Base-by-base conservation (phyloP, 2,888 invertebrate genomes). In the Drosophila macrospina region DNA sequence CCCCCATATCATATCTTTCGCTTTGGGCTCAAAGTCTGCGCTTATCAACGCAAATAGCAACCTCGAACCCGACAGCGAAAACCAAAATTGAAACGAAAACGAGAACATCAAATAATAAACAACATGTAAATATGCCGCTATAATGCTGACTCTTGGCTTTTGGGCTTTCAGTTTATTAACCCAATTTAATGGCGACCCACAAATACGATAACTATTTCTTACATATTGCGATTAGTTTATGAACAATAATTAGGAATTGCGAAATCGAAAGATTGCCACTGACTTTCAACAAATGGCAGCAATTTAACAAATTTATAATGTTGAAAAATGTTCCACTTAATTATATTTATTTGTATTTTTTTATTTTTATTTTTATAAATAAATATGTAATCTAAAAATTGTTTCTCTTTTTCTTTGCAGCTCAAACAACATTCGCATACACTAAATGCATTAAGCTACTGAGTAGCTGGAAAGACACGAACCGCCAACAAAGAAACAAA, bases 41-140 rank as follows among this genome's bases (percentile, higher is more conserved):
- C 69, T 73, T 66, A 74, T 79, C 66, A 64, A 5, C 7, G 37
- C 11, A n/a, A 11, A 37, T 36, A 5, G 20, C 13, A 28, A 48
- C 42, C 30, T 8, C 30, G 4, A 32, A 28, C 26, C 11, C 26
- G 11, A 16, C n/a, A 20, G 3, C 20, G 20, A 37, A 36, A 56
- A 48, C 11, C 11, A 11, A n/a, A 39, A 30, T 11, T 1, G 16
- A 32, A 24, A n/a, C 11, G 15, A 34, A 65, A 82, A 63, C 41
- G 56, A 47, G 57, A 68, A 74, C 68, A 64, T 41, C 65, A 66
- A 69, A 81, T 69, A 69, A 69, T 69, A 81, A 87, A 83, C 82
- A 81, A 71, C 78, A 69, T 81, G 69, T 85, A 87, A 85, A 82
- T 81, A 65, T 82, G 82, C 70, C 87, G 78, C 45, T 50, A 26